phyloP scores from a whole-genome alignment of 2,888 invertebrate species.

The Alcis repandata region DNA sequence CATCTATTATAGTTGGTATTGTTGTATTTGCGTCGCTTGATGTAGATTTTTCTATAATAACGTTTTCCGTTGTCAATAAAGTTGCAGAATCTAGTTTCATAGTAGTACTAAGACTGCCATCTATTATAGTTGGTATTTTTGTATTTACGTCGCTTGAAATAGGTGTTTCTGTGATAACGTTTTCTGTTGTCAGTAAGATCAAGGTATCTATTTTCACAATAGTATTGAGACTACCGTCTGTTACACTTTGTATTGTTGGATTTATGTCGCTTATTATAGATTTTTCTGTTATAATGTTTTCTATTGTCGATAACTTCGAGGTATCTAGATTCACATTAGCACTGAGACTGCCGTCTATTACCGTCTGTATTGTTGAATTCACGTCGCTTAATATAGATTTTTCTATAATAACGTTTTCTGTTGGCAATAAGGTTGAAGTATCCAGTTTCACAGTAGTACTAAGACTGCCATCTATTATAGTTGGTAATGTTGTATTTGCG shows the following conservation, averaged over 20 bases:
- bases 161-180: conserved; percentile 4
- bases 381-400: conserved; percentile 2
- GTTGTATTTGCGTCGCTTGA: background rate
- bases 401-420: conserved; percentile 8
- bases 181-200: background rate
- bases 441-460: conserved; percentile 2
- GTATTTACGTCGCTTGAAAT: conserved; percentile 2
- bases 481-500: background rate
- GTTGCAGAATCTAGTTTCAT: background rate
- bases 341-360: background rate
- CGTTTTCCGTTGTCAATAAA: background rate
- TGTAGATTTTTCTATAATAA: conserved; percentile 5
- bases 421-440: background rate
- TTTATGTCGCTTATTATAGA: background rate
- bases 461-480: background rate
- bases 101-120: background rate
- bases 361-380: background rate
- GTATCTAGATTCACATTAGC: conserved; percentile 6
- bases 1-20: background rate
- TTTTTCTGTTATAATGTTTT: conserved; percentile 10
- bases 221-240: background rate
- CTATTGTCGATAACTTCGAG: background rate
- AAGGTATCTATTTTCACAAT: conserved; percentile 2
- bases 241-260: background rate
- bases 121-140: background rate